Evolutionary conservation across 2,888 invertebrate species (phyloP).

Genomic region (Belgica antarctica): DNA sequence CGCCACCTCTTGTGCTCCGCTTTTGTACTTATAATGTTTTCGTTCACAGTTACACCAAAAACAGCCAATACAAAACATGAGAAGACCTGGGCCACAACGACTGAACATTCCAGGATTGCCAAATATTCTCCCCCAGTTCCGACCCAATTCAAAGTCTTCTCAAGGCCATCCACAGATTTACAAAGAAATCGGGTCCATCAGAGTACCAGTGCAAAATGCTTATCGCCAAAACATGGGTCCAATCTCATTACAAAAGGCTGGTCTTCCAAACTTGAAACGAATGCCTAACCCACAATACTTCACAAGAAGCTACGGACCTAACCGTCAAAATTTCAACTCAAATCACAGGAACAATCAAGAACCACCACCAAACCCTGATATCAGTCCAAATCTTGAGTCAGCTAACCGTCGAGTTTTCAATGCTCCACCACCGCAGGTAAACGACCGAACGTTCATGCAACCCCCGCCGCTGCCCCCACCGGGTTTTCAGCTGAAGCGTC

Average conservation of each 20-base stretch:
- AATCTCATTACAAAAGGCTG: slow-evolving; percentile 44
- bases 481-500: slow-evolving; percentile 26
- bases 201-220: slow-evolving; percentile 45
- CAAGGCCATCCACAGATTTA: slow-evolving; percentile 52
- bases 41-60: slow-evolving; percentile 1
- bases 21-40: background rate
- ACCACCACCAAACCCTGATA: background rate
- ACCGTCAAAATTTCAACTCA: background rate
- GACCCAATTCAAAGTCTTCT: slow-evolving; percentile 64
- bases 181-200: slow-evolving; percentile 24
- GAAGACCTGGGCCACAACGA: slow-evolving; percentile 49
- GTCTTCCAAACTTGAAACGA: background rate
- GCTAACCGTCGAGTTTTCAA: slow-evolving; percentile 53
- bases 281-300: background rate
- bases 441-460: slow-evolving; percentile 52
- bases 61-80: slow-evolving; percentile 49
- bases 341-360: too few species aligned
- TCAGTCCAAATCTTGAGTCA: background rate
- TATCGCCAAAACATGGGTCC: slow-evolving; percentile 47
- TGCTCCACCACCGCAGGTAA: slow-evolving; percentile 51
- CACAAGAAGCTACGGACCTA: background rate
- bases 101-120: slow-evolving; percentile 56
- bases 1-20: slow-evolving; percentile 38
- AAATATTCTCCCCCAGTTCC: slow-evolving; percentile 70
- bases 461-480: slow-evolving; percentile 49